A percentile compares a stretch with the other conserved stretches of the same genome.
Conservation (phyloP, 2,113 vertebrate genomes). For the Sardina pilchardus region DNA sequence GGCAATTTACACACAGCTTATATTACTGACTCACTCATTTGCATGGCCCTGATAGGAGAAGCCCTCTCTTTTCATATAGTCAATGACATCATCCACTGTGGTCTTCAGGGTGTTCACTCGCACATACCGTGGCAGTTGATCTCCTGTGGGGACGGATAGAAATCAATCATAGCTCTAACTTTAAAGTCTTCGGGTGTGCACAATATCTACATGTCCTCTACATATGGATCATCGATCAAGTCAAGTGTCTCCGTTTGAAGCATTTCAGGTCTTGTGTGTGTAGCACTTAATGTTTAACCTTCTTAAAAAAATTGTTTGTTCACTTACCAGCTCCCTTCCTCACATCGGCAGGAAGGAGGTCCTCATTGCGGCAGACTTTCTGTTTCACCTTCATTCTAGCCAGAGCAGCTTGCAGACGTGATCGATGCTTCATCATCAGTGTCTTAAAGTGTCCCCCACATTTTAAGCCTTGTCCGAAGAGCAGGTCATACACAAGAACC, state of each 20-base stretch:
- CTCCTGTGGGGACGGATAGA: conserved; percentile 49
- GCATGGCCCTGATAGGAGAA: conserved; percentile 82
- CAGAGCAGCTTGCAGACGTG: conserved; percentile 81
- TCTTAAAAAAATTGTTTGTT: background rate
- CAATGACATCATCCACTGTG: conserved; percentile 74
- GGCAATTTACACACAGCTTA: background rate
- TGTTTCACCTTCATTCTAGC: conserved; percentile 87
- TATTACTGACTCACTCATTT: conserved; percentile 54
- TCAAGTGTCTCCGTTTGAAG: too few relatives aligned
- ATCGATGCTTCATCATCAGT: conserved; percentile 76
- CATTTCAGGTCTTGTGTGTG: background rate
- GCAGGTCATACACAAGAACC: conserved; percentile 89
- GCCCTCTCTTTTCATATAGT: conserved; percentile 89
- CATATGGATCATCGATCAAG: too few relatives aligned
- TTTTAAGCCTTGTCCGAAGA: conserved; percentile 86
- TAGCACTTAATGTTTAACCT: background rate
- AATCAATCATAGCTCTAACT: background rate
- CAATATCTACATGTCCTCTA: too few relatives aligned
- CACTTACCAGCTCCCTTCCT: conserved; percentile 38
- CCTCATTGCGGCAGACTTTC: conserved; percentile 84
- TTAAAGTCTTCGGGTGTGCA: background rate
- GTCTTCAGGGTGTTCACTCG: conserved; percentile 91
- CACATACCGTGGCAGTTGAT: conserved; percentile 81
- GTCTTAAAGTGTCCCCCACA: conserved; percentile 86
- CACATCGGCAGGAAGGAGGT: conserved; percentile 71